Evolutionary conservation across 2,888 invertebrate species (phyloP), one percentile per base, ranked within the genome.

Genomic region (Tetrapedia diversipes): DNA sequence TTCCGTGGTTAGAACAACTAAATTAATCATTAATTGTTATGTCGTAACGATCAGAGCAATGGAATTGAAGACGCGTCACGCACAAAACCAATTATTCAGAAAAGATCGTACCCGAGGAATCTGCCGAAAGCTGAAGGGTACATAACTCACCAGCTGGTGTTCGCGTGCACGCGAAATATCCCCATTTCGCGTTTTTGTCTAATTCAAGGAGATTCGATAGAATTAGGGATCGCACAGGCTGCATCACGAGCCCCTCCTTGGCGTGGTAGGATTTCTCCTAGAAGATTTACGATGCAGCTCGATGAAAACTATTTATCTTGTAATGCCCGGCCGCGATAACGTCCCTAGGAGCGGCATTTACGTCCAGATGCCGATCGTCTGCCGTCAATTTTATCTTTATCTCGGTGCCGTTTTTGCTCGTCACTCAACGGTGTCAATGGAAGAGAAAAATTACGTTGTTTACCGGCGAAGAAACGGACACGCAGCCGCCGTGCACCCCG

Each of bases 271-370:
- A 86, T 88, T 83, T 79, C n/a, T n/a, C 65, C 71, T 54, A 64
- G 66, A 81, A 86, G 87, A 89, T 90, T 89, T 88, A 90, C 89
- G 87, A 86, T 80, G 82, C 79, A 63, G 66, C 24, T 63, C 78
- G 87, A 88, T 88, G 89, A 88, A 87, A 89, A 87, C 90, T 87
- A 89, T 90, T 84, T 83, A 86, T 90, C 88, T 88, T 86, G 75
- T 59, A 74, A 85, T 71, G 63, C 57, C 54, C 39, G 56, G 53
- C 71, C 72, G 24, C 79, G 84, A 85, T 86, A 86, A 81, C 82
- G 79, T 75, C 77, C 47, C 57, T 64, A 60, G 49, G 72, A 75
- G 41, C 56, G 63, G 51, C 67, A 65, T 54, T 79, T 82, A 83
- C 77, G 80, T 72, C 64, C 59, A 54, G 75, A 80, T 75, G 81